phyloP scores from a whole-genome alignment of 2,797 vertebrate species.

The Lycodopsis pacificus region DNA sequence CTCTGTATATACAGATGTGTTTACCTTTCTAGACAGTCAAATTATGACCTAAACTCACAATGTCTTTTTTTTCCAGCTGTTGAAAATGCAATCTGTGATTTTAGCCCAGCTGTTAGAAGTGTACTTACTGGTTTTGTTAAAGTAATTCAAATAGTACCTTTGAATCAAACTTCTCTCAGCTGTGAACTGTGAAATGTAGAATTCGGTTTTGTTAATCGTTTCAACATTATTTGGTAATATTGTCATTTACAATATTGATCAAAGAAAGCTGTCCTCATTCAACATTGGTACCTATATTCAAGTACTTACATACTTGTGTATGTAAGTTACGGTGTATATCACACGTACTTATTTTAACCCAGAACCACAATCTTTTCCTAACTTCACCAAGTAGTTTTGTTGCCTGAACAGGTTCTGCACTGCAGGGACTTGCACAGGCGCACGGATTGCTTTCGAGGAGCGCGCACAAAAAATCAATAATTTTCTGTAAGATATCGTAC shows the following conservation, averaged over 20 bases:
- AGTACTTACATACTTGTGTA: too few species aligned
- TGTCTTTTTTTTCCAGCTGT: slow-evolving; percentile 27
- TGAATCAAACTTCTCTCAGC: background rate
- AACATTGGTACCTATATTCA: background rate
- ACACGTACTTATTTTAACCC: too few species aligned
- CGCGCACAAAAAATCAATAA: background rate
- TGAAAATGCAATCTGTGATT: slow-evolving; percentile 3
- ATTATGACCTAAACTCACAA: background rate
- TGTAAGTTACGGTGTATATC: too few species aligned
- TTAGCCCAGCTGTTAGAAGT: background rate
- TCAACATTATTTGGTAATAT: background rate
- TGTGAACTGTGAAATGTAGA: background rate
- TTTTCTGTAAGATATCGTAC: background rate
- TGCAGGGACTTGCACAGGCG: background rate
- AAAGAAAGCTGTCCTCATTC: background rate
- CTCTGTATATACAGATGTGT: slow-evolving; percentile 25
- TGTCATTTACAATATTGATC: background rate
- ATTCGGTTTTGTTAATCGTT: background rate
- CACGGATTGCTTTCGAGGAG: background rate
- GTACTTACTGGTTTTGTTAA: background rate
- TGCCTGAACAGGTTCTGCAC: background rate
- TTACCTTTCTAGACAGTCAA: slow-evolving; percentile 8
- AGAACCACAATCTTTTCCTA: too few species aligned
- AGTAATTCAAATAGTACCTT: background rate
- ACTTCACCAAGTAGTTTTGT: too few species aligned